These are phyloP conservation scores for Eonycteris spelaea DNA, from an alignment of 2,113 vertebrate species.

Conservation along the genomic window DNA sequence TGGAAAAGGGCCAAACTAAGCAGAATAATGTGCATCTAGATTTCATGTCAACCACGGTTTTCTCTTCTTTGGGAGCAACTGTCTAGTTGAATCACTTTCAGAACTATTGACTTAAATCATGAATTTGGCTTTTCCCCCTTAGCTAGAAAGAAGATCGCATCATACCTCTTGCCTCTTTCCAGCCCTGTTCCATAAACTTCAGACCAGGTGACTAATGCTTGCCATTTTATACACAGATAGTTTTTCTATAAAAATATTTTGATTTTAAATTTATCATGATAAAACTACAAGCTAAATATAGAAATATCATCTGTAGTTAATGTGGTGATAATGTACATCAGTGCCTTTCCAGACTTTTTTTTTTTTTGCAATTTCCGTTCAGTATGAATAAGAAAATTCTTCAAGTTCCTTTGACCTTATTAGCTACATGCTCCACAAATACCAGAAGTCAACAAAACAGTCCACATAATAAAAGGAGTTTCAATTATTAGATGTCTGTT, in stretches of 20 bases:
- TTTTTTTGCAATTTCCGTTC: neutral
- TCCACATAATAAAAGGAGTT: neutral
- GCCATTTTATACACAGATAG: neutral
- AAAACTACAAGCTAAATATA: neutral
- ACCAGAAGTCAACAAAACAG: neutral
- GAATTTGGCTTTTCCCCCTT: neutral
- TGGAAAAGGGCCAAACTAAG: neutral
- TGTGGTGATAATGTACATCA: neutral
- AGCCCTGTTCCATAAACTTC: neutral
- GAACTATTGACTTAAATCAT: neutral
- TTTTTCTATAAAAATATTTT: neutral
- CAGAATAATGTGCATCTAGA: neutral
- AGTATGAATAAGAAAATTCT: neutral
- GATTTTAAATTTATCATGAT: neutral
- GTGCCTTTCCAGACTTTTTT: neutral
- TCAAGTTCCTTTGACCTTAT: conserved; percentile 10
- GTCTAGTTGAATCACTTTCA: neutral
- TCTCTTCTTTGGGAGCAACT: neutral
- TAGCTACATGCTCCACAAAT: neutral
- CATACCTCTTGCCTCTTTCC: neutral
- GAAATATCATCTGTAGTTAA: neutral
- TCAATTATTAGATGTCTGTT: neutral
- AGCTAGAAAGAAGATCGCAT: neutral
- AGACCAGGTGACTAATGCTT: neutral
- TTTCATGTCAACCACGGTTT: neutral